Evolutionary conservation across 2,797 vertebrate genomes (phyloP).

Genomic region (Poeciliopsis turneri): DNA sequence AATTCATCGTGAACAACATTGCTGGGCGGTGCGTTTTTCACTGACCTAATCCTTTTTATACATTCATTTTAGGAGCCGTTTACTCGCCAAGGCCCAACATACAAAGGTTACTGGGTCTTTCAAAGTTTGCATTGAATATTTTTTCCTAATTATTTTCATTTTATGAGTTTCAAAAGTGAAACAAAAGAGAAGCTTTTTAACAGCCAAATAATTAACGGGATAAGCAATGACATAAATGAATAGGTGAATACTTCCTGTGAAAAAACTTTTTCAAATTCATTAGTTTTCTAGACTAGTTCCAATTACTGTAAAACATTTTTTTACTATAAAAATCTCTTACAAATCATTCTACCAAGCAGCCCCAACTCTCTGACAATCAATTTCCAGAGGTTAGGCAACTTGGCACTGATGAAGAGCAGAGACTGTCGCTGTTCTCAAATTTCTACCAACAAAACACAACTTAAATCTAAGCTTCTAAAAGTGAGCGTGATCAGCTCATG

Average conservation of each 20-base stretch:
- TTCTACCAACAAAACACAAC: neutral
- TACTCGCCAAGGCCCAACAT: constrained; percentile 20
- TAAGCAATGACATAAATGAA: constrained; percentile 28
- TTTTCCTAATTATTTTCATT: constrained; percentile 9
- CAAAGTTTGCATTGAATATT: neutral
- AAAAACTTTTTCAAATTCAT: neutral
- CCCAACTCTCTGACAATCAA: neutral
- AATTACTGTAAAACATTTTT: neutral
- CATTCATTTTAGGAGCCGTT: constrained; percentile 27
- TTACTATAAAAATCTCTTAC: no score
- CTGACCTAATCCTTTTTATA: constrained; percentile 27
- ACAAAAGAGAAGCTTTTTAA: neutral
- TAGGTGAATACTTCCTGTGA: neutral
- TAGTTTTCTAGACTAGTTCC: neutral
- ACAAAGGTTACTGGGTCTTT: constrained; percentile 3
- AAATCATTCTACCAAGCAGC: neutral
- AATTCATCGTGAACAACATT: constrained; percentile 58
- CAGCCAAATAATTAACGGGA: constrained; percentile 16
- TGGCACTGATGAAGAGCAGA: neutral
- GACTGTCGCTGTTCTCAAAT: neutral
- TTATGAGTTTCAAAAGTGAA: constrained; percentile 1
- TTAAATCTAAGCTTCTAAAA: neutral
- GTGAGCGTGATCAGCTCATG: neutral
- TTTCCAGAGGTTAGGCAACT: neutral
- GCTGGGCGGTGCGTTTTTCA: constrained; percentile 14